phyloP scores from a whole-genome alignment of 1,140 invertebrate genomes.

The Zaprionus tsacasi region DNA sequence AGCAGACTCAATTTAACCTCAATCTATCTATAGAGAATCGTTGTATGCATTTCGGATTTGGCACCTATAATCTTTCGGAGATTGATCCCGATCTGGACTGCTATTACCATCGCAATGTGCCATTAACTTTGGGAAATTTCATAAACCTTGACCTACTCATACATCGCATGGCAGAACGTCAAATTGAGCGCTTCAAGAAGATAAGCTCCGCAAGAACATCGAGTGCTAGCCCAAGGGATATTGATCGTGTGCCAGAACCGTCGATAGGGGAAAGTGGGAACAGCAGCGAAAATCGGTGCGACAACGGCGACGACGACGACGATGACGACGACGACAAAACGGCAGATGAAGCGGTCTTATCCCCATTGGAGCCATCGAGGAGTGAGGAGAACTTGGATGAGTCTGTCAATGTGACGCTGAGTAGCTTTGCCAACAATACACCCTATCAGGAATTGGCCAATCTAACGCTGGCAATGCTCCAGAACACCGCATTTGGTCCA shows the following conservation, averaged over 20 bases:
- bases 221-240: background rate
- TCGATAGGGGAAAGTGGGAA: too few relatives aligned
- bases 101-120: conserved; percentile 36
- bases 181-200: background rate
- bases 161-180: background rate
- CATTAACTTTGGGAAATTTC: conserved; percentile 38
- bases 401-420: conserved; percentile 15
- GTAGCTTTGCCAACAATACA: conserved; percentile 11
- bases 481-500: conserved; percentile 33
- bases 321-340: too few relatives aligned
- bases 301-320: too few relatives aligned
- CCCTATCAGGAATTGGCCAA: conserved; percentile 26
- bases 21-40: conserved; percentile 7
- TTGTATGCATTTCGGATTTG: background rate
- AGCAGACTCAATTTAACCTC: background rate
- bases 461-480: conserved; percentile 26
- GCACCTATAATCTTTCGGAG: background rate
- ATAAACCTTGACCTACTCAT: conserved; percentile 27
- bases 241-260: background rate
- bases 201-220: background rate
- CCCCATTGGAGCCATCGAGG: too few relatives aligned
- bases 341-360: background rate
- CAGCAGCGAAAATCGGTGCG: background rate
- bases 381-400: background rate
- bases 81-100: conserved; percentile 28